Conservation (phyloP, 2,113 vertebrate species). For the human (Homo sapiens) region DNA sequence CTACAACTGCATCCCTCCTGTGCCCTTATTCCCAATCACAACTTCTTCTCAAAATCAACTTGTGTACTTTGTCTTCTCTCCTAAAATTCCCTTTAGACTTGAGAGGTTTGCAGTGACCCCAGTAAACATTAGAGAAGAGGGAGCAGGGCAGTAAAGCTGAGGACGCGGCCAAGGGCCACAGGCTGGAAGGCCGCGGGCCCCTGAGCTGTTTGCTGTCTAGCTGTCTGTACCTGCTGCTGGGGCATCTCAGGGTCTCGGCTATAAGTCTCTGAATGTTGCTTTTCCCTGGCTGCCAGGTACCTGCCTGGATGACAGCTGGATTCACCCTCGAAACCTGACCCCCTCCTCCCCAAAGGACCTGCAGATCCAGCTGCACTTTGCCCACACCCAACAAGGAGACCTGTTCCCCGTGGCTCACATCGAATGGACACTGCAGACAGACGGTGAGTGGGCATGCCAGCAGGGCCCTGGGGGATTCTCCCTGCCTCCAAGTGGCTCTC, state of each 20-base stretch:
- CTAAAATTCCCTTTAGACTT: not conserved
- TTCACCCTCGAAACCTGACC: slow-evolving; percentile 74
- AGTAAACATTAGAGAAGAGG: not conserved
- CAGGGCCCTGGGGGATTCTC: too few relatives aligned
- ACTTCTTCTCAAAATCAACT: not conserved
- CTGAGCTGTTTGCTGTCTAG: fast-evolving
- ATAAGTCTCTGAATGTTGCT: not conserved
- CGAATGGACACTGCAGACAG: slow-evolving; percentile 83
- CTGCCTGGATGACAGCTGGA: slow-evolving; percentile 85
- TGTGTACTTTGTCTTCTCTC: not conserved
- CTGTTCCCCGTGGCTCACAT: slow-evolving; percentile 80
- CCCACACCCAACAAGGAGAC: slow-evolving; percentile 58
- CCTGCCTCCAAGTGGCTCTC: not conserved
- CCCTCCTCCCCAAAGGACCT: slow-evolving; percentile 84
- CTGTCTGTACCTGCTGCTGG: fast-evolving
- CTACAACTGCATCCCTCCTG: not conserved
- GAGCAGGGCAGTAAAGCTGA: fast-evolving
- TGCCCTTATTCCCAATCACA: not conserved
- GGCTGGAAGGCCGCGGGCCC: not conserved
- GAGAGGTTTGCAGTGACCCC: not conserved
- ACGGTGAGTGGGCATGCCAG: slow-evolving; percentile 77
- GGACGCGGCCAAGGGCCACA: fast-evolving
- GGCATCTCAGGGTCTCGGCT: not conserved
- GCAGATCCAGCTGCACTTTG: slow-evolving; percentile 60
- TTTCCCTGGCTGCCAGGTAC: slow-evolving; percentile 78